These are phyloP conservation scores for Psylliodes chrysocephalus DNA, from an alignment of 2,888 invertebrate species.

Conservation along the genomic window DNA sequence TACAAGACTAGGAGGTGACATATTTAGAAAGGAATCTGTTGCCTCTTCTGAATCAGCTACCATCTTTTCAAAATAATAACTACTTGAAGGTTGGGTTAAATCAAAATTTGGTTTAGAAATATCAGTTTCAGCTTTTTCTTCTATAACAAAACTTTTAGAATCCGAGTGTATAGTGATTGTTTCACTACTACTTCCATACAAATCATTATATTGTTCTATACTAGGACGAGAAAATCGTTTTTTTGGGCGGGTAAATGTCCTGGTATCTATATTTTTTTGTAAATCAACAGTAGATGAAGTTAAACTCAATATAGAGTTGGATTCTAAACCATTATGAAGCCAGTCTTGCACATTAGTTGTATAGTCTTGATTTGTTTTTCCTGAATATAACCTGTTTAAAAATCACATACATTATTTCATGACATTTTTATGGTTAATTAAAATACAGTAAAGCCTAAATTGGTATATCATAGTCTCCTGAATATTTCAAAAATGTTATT, in stretches of 20 bases:
- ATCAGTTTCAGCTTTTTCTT: slow-evolving; percentile 38
- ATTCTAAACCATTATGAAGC: slow-evolving; percentile 29
- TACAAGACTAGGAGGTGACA: slow-evolving; percentile 70
- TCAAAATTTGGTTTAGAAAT: slow-evolving; percentile 58
- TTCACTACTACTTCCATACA: slow-evolving; percentile 47
- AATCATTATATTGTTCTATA: slow-evolving; percentile 66
- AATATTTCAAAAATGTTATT: no score
- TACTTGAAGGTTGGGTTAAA: slow-evolving; percentile 57
- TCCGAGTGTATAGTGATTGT: slow-evolving; percentile 14
- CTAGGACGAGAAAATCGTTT: slow-evolving; percentile 70
- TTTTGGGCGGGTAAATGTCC: slow-evolving; percentile 77
- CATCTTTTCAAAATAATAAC: slow-evolving; percentile 60
- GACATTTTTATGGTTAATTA: no score
- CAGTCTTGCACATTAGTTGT: slow-evolving; percentile 39
- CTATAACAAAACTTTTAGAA: slow-evolving; percentile 29
- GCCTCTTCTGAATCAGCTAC: slow-evolving; percentile 61
- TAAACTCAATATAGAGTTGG: slow-evolving; percentile 6
- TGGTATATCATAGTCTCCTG: no score
- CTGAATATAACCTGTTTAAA: slow-evolving; percentile 13
- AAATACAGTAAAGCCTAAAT: no score
- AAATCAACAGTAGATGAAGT: slow-evolving; percentile 5
- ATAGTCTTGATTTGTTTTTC: slow-evolving; percentile 19
- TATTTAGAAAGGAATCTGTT: slow-evolving; percentile 67
- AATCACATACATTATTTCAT: no score
- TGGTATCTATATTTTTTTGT: slow-evolving; percentile 71